These are phyloP conservation scores for Brachyalestes nurse DNA, from an alignment of 2,797 vertebrate genomes.

Conservation along the genomic window DNA sequence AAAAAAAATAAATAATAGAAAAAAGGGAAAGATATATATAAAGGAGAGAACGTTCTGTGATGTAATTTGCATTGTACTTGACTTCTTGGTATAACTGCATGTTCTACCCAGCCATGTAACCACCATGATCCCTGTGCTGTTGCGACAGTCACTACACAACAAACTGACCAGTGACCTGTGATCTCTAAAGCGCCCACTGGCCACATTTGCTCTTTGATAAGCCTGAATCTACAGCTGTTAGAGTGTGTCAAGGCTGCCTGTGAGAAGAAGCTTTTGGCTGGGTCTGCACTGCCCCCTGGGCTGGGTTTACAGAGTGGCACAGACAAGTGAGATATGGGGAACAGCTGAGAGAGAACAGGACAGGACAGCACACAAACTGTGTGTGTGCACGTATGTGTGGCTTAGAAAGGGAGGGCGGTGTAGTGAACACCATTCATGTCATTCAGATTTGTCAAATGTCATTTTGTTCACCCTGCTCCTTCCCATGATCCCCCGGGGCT, in stretches of 20 bases:
- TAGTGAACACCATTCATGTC: slow-evolving; percentile 58
- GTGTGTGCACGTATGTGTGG: not conserved
- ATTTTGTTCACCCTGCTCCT: slow-evolving; percentile 43
- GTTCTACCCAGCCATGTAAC: not conserved
- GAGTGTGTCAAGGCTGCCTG: slow-evolving; percentile 49
- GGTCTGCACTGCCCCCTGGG: slow-evolving; percentile 12
- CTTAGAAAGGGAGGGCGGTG: slow-evolving; percentile 1
- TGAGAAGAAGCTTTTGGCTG: slow-evolving; percentile 27
- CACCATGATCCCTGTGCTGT: slow-evolving; percentile 8
- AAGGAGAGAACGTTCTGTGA: not conserved
- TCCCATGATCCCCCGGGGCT: slow-evolving; percentile 62
- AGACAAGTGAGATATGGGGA: slow-evolving; percentile 53
- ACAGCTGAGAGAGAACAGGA: slow-evolving; percentile 57
- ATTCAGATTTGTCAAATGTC: slow-evolving; percentile 49
- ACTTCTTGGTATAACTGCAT: slow-evolving; percentile 1
- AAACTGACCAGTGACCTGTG: slow-evolving; percentile 41
- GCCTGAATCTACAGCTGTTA: slow-evolving; percentile 53
- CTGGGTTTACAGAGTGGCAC: slow-evolving; percentile 30
- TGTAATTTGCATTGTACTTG: not conserved
- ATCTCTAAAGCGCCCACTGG: slow-evolving; percentile 44
- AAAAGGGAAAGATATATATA: not conserved
- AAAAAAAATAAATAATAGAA: not conserved
- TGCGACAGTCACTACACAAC: slow-evolving; percentile 37
- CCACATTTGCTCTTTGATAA: slow-evolving; percentile 51
- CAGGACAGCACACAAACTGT: slow-evolving; percentile 20